phyloP scores from a whole-genome alignment of 2,888 invertebrate species.

The Linyphia triangularis region DNA sequence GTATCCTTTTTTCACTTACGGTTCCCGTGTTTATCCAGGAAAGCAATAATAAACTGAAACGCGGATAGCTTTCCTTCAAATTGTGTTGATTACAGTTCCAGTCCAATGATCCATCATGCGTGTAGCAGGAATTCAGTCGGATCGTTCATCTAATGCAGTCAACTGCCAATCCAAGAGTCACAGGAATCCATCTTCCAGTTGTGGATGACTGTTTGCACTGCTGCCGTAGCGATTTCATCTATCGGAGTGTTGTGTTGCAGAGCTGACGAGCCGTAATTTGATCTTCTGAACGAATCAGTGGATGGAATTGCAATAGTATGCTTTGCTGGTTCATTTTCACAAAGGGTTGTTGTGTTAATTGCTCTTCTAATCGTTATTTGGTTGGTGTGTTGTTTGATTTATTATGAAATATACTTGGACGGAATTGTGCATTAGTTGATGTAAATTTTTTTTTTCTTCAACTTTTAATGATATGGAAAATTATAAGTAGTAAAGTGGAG shows the following conservation, averaged over 20 bases:
- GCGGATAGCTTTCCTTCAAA: neutral
- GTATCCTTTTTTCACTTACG: neutral
- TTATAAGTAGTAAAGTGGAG: no score
- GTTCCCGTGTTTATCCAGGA: neutral
- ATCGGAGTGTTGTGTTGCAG: conserved; percentile 11
- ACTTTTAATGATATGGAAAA: no score
- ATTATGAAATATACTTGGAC: no score
- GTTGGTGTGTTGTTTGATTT: no score
- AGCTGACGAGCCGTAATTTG: neutral
- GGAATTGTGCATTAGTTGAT: no score
- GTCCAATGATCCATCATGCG: conserved; percentile 26
- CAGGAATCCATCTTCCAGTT: neutral
- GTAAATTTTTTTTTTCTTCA: no score
- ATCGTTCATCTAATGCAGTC: conserved; percentile 25
- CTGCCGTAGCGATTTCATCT: neutral
- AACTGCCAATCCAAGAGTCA: conserved; percentile 40
- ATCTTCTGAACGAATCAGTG: neutral
- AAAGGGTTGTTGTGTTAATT: neutral
- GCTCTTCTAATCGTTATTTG: neutral
- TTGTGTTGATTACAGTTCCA: conserved; percentile 22
- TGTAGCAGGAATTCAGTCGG: conserved; percentile 1
- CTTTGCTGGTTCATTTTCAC: no score
- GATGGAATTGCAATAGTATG: neutral
- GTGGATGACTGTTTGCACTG: conserved; percentile 7
- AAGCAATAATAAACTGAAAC: neutral